Evolutionary conservation across 2,113 vertebrate genomes (phyloP), one percentile per base, ranked within the genome.

Genomic region (Cyphomyrus discorhynchus): DNA sequence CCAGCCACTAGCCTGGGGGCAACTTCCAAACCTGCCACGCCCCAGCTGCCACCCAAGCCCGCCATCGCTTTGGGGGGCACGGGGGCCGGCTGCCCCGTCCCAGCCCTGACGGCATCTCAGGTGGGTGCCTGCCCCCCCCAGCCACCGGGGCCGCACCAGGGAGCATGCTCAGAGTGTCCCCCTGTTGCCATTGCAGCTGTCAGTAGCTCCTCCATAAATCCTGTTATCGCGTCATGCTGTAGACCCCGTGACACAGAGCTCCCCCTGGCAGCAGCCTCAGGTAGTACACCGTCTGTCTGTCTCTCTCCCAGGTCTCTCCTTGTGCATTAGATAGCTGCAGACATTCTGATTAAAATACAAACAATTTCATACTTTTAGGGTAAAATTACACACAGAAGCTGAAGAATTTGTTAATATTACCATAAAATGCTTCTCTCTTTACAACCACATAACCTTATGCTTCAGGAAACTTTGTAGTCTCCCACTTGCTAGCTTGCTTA

Each of bases 191-290:
- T 95, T 93, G 94, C 94, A 94, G 88, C 96, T 98, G 96, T 97
- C 97, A 97, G 95, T 98, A 96, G 96, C 94, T 97, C 97, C 95
- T 96, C 96, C 96, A 96, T 98, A 97, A 97, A 96, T 95, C 96
- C 96, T 95, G 93, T 97, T 98, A 98, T 97, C 95, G 95, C 97
- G 96, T 95, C 98, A 97, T 97, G 96, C 97, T 94, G 95, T 99
- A 98, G 96, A 94, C 94, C 97, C 96, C 94, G 97, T 95, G 96
- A 96, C 96, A 97, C 96, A 96, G 97, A 97, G 97, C 98, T 97
- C 96, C 96, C 97, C 96, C 97, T 99, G 98, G 98, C 98, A 99
- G 96, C 98, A 98, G 98, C 98, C 97, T 98, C 98, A 99, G 98
- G 98, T 99, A 99, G 99, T 96, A 96, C 96, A 97, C 74, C 74